These are phyloP conservation scores for Myopa testacea DNA, from an alignment of 2,888 invertebrate species.

Conservation along the genomic window DNA sequence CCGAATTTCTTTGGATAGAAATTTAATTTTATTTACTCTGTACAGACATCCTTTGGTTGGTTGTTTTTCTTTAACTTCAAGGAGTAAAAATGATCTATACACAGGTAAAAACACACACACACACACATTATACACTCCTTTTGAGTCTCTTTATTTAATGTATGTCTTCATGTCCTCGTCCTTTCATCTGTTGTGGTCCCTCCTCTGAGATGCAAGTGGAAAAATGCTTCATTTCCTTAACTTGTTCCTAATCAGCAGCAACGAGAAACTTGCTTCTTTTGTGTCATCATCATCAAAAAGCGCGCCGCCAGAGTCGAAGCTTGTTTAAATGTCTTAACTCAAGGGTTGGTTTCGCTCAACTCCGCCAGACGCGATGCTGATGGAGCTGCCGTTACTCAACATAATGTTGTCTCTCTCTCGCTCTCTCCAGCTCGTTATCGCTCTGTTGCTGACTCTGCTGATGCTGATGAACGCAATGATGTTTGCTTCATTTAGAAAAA, in stretches of 20 bases:
- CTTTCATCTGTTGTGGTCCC: not conserved
- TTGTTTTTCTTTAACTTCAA: not conserved
- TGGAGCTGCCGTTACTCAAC: not conserved
- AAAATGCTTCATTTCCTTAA: constrained; percentile 30
- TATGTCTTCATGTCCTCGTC: too few species aligned
- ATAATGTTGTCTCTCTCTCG: not conserved
- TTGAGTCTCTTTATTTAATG: not conserved
- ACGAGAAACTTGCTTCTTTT: not conserved
- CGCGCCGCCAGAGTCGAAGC: constrained; percentile 38
- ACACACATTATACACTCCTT: not conserved
- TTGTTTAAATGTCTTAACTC: constrained; percentile 26
- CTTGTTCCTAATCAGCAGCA: constrained; percentile 29
- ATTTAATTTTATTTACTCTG: not conserved
- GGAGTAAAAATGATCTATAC: not conserved
- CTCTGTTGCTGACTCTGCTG: constrained; percentile 9
- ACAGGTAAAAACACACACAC: not conserved
- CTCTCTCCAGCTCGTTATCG: not conserved
- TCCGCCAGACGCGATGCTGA: not conserved
- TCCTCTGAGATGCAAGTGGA: not conserved
- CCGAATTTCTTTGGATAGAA: not conserved
- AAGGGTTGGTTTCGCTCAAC: constrained; percentile 27
- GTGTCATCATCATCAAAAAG: constrained; percentile 42
- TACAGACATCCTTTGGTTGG: not conserved
- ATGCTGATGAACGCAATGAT: constrained; percentile 30
- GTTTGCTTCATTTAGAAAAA: constrained; percentile 30